A percentile compares a stretch with the other conserved stretches of the same genome.
Evolutionary conservation across 2,797 vertebrate species (phyloP).

Genomic region (Cryptoblepharus egeriae): DNA sequence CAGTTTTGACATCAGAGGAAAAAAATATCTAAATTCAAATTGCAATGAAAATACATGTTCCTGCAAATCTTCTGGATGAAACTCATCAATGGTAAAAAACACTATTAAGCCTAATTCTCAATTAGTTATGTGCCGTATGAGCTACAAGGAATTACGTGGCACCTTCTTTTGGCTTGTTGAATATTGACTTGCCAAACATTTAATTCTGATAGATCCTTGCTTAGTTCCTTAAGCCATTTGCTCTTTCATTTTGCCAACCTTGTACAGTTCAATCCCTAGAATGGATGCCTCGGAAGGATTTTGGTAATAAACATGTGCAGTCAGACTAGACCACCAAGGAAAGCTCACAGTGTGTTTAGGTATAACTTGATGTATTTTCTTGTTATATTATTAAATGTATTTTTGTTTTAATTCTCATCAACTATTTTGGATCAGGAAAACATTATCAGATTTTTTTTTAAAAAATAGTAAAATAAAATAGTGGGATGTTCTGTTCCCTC

Average conservation of each 20-base stretch:
- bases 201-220: constrained; percentile 21
- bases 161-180: neutral
- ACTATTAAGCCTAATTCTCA: neutral
- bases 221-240: neutral
- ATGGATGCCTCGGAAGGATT: neutral
- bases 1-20: neutral
- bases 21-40: neutral
- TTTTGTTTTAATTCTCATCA: constrained; percentile 1
- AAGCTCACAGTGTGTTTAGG: neutral
- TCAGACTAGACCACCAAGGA: constrained; percentile 10
- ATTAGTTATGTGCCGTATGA: constrained; percentile 10
- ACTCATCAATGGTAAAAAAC: neutral
- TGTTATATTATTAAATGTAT: constrained; percentile 32
- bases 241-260: constrained; percentile 9
- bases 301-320: constrained; percentile 31
- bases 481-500: no score
- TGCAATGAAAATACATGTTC: neutral
- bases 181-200: neutral
- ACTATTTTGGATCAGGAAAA: no score
- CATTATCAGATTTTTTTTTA: no score
- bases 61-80: neutral
- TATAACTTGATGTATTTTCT: constrained; percentile 34
- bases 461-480: no score
- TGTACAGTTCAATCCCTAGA: constrained; percentile 36
- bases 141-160: neutral